Evolutionary conservation across 2,113 vertebrate genomes (phyloP), one percentile per base, ranked within the genome.

Genomic region (Epinephelus lanceolatus): DNA sequence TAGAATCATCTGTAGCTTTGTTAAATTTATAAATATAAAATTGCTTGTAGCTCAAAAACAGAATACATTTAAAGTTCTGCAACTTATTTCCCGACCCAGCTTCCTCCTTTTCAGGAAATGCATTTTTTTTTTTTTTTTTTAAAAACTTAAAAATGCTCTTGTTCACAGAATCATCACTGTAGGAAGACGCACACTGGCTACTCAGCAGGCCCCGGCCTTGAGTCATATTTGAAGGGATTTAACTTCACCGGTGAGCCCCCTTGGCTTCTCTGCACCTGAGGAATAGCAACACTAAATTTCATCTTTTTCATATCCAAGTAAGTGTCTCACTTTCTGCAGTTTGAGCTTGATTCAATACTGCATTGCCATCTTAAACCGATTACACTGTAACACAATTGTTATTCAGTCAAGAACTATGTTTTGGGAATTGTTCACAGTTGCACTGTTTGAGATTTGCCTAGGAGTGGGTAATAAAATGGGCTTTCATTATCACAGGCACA

Each of bases 241-340:
- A 94, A 94, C 83, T 95, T 97, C 94, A 95, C 93, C 52, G 93
- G 95, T 82, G 89, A 96, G 19, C 91, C 90, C 13, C 90, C 88
- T 92, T 96, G 89, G 92, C 83, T 89, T 86, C 81, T 87, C 59
- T 91, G 86, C 86, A 94, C 88, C 91, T 95, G 92, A 91, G 68
- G 59, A 60, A 84, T 83, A 18, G 86, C 60, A 62, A 57, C 75
- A 80, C 67, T 19, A 19, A 83, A 89, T 94, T 87, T 88, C 90
- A 90, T 94, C 92, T 94, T 91, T 93, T 93, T 91, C 83, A 86
- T 93, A 92, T 91, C 89, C 92, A 18, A 88, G 95, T 97, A 90
- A 95, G 94, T 95, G 10, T 53, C 11, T 25, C 1, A 4, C 5
- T 59, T 6, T 42, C 5, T 37, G 8, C 49, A 37, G 17, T 33